These are phyloP conservation scores for Formicarius rufipectus DNA, from an alignment of 2,113 vertebrate species.

Conservation along the genomic window DNA sequence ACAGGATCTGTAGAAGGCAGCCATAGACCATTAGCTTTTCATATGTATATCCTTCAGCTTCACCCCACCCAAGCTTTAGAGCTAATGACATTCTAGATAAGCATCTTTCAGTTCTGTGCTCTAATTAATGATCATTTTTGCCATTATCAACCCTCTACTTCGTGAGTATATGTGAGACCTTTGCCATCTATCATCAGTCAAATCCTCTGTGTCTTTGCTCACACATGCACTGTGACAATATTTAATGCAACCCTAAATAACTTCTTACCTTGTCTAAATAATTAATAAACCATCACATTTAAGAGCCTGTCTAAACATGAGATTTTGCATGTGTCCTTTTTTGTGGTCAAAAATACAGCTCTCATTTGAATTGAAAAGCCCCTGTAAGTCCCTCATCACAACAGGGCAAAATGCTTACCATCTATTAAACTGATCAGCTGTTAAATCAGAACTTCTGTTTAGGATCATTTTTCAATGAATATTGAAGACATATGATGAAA, in stretches of 20 bases:
- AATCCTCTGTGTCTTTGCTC: not conserved
- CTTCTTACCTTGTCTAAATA: not conserved
- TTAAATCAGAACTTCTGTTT: not conserved
- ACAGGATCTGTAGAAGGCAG: not conserved
- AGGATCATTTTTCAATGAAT: not conserved
- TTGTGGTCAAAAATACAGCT: not conserved
- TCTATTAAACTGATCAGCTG: not conserved
- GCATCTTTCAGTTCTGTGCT: constrained; percentile 6
- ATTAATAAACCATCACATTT: not conserved
- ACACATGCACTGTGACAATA: not conserved
- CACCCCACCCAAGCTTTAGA: not conserved
- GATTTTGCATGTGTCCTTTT: not conserved
- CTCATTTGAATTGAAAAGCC: not conserved
- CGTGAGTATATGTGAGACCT: not conserved
- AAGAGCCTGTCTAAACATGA: not conserved
- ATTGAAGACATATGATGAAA: not conserved
- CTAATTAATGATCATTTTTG: constrained; percentile 33
- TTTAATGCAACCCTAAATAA: not conserved
- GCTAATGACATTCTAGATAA: constrained; percentile 25
- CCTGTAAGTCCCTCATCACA: not conserved
- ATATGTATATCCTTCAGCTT: not conserved
- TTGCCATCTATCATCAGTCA: not conserved
- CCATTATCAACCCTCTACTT: not conserved
- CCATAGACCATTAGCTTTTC: not conserved
- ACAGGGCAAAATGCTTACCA: not conserved